Conservation (phyloP, 2,113 vertebrate species). For the Pardalotus punctatus region DNA sequence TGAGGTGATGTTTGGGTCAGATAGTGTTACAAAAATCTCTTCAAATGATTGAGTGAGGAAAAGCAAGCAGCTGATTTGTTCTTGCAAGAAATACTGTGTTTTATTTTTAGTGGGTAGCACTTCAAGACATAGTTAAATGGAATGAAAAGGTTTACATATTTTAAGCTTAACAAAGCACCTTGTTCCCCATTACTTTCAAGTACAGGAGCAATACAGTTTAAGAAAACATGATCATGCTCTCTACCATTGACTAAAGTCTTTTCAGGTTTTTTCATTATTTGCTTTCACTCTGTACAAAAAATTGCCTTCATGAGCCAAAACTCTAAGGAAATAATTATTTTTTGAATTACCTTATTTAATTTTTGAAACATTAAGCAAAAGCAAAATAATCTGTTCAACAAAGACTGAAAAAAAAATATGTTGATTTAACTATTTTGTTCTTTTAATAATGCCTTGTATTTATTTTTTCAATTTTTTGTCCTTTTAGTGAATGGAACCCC, state of each 20-base stretch:
- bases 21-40: neutral
- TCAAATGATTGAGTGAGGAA: neutral
- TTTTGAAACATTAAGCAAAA: neutral
- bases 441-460: neutral
- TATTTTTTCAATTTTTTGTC: conserved; percentile 31
- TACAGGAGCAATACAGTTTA: neutral
- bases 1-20: conserved; percentile 9
- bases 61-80: neutral
- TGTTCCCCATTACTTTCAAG: neutral
- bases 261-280: conserved; percentile 1
- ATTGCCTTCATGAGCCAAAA: neutral
- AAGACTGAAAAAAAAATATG: neutral
- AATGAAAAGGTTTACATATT: neutral
- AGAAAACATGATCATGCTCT: neutral
- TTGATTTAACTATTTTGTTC: neutral
- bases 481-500: conserved; percentile 91
- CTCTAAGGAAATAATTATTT: neutral
- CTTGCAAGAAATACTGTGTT: neutral
- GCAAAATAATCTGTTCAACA: neutral
- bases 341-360: neutral
- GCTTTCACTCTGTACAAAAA: neutral
- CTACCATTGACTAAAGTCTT: neutral
- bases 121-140: neutral
- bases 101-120: neutral
- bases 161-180: neutral